A percentile compares a stretch with the other conserved stretches of the same genome.
Conservation (phyloP, 1,140 invertebrate genomes). For the Sarcophaga peregrina region DNA sequence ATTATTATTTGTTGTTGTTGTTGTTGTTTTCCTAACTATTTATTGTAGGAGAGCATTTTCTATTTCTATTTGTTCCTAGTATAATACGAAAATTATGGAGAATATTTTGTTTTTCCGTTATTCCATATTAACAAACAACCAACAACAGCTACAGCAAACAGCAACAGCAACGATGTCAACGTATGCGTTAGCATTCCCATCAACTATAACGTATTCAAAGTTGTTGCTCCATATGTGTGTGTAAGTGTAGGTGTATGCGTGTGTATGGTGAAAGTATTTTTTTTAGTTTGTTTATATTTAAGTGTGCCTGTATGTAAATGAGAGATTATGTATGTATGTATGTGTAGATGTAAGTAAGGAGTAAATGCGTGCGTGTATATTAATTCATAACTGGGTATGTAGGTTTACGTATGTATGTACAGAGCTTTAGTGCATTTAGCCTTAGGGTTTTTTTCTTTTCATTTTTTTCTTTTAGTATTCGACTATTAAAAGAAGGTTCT, state of each 20-base stretch:
- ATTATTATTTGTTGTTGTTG: not conserved
- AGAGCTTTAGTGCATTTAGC: slow-evolving; percentile 2
- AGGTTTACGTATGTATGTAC: not conserved
- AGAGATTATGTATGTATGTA: not conserved
- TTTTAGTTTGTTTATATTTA: too few relatives aligned
- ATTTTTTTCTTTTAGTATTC: too few relatives aligned
- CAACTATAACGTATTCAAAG: not conserved
- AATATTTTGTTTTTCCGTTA: not conserved
- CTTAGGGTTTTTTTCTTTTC: slow-evolving; percentile 3
- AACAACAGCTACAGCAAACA: too few relatives aligned
- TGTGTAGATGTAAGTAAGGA: too few relatives aligned
- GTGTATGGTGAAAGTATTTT: too few relatives aligned
- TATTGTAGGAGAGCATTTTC: not conserved
- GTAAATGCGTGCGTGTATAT: not conserved
- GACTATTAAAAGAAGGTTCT: not conserved
- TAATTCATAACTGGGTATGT: not conserved
- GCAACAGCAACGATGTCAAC: not conserved
- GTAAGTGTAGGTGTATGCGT: not conserved
- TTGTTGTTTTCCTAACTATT: not conserved
- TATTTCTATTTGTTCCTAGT: too few relatives aligned
- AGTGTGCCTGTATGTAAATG: not conserved
- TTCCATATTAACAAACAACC: too few relatives aligned
- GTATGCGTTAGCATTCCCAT: not conserved
- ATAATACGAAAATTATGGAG: not conserved
- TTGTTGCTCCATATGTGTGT: slow-evolving; percentile 11